These are phyloP conservation scores for Trichacis sp. DNA, from an alignment of 2,888 invertebrate genomes.

Conservation along the genomic window DNA sequence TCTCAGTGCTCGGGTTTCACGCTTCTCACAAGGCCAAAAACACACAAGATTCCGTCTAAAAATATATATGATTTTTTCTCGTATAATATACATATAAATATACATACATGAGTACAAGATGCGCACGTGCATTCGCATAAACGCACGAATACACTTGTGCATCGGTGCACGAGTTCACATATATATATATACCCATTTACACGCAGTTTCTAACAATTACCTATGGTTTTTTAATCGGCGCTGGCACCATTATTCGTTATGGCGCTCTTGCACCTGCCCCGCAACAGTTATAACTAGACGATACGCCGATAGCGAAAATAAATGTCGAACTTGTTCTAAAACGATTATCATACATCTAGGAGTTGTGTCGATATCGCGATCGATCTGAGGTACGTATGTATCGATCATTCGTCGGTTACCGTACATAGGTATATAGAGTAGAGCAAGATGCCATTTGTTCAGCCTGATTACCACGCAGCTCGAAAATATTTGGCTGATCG, in stretches of 20 bases:
- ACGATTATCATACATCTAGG: constrained; percentile 62
- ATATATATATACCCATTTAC: constrained; percentile 40
- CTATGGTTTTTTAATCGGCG: constrained; percentile 33
- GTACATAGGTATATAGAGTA: constrained; percentile 38
- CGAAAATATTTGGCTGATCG: not conserved
- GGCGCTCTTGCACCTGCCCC: constrained; percentile 15
- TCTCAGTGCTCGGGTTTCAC: constrained; percentile 31
- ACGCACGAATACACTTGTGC: too few species aligned
- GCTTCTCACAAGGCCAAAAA: constrained; percentile 47
- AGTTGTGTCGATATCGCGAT: constrained; percentile 66
- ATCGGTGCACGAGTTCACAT: too few species aligned
- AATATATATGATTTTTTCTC: constrained; percentile 51
- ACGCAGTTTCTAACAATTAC: constrained; percentile 43
- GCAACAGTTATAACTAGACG: constrained; percentile 42
- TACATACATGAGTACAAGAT: constrained; percentile 22
- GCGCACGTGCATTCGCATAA: too few species aligned
- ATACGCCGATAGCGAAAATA: constrained; percentile 61
- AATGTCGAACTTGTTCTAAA: constrained; percentile 54
- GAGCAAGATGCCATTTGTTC: constrained; percentile 29
- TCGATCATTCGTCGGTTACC: constrained; percentile 52
- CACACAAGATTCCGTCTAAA: constrained; percentile 57
- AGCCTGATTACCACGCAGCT: constrained; percentile 14
- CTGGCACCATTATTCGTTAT: constrained; percentile 30
- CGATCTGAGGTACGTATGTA: constrained; percentile 67
- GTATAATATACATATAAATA: constrained; percentile 43